These are phyloP conservation scores for Karalla daura DNA, from an alignment of 2,797 vertebrate genomes.

Conservation along the genomic window DNA sequence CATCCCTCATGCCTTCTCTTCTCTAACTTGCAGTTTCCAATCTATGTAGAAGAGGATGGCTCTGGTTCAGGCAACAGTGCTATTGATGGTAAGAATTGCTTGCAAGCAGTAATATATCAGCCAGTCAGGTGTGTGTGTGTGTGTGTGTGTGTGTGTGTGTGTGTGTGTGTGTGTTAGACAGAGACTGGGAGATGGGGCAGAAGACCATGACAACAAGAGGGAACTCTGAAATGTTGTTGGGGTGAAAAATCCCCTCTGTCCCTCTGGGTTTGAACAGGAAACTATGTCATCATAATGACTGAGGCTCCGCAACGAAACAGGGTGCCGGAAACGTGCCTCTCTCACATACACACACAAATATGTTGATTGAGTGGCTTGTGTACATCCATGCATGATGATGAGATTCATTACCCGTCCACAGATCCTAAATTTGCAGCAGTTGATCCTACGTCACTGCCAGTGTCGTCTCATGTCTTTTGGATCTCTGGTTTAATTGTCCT, in stretches of 20 bases:
- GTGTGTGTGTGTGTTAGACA: too few relatives aligned
- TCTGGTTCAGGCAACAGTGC: background rate
- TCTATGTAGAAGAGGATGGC: background rate
- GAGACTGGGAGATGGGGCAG: background rate
- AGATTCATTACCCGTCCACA: constrained; percentile 14
- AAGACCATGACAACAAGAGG: background rate
- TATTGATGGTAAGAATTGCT: constrained; percentile 24
- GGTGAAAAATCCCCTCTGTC: constrained; percentile 41
- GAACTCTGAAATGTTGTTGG: constrained; percentile 28
- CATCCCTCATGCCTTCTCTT: background rate
- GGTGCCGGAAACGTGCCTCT: constrained; percentile 67
- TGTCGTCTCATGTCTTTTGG: constrained; percentile 50
- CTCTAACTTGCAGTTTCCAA: constrained; percentile 21
- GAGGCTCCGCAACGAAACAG: constrained; percentile 53
- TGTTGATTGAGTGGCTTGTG: too few relatives aligned
- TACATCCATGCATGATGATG: too few relatives aligned
- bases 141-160: too few relatives aligned
- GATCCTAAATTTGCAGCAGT: background rate
- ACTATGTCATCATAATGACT: constrained; percentile 57
- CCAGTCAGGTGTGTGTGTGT: constrained; percentile 4
- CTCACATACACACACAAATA: constrained; percentile 36
- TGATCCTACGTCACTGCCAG: background rate
- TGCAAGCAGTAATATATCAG: background rate
- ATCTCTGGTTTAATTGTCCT: constrained; percentile 39
- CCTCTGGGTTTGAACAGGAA: constrained; percentile 70